Base-by-base conservation (phyloP, 2,888 invertebrate genomes). In the Apotomis betuletana region DNA sequence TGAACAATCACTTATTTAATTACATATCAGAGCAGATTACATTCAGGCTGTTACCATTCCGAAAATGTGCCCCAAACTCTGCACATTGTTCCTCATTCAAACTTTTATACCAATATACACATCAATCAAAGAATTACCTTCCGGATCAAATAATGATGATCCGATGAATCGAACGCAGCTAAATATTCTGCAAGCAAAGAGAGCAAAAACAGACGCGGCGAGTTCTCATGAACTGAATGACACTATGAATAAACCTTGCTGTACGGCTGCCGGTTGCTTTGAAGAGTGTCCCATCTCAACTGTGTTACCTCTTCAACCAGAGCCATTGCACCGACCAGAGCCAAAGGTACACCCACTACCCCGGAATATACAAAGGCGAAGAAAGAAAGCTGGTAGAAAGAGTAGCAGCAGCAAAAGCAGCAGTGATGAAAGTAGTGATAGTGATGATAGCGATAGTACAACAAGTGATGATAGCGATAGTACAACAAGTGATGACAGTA, bases 341-440 rank as follows among this genome's bases (percentile, higher is more conserved):
- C 6, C 6, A 41, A 41, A 41, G 5, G 6, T 41, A 41, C 41
- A 41, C 41, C 41, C 5, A 41, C 5, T 5, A 6, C 41, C 41
- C 41, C 3, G 41, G 41, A 41, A 41, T 41, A 41, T 41, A 41
- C 41, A 76, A 61, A 75, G 77, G 55, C 77, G 88, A 0, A 81
- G 88, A 10, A 75, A 70, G 15, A 74, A 64, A 5, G 76, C 83
- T 72, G 79, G 76, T 74, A 80, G 63, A 61, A 78, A 69, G 55
- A 27, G 5, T 41, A 41, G 13, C 8, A 46, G n/a, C n/a, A 12
- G 41, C 41, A 6, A 3, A 36, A 36, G 9, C 67, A 36, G 5
- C 51, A 51, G 38, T 49, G 12, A 38, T 15, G 58, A 41, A 36
- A 12, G 44, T 12, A 41, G 58, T 5, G 57, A 54, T 51, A 51